Evolutionary conservation across 2,797 vertebrate genomes (phyloP), one percentile per base, ranked within the genome.

Genomic region (Pyrrhura leucotis): DNA sequence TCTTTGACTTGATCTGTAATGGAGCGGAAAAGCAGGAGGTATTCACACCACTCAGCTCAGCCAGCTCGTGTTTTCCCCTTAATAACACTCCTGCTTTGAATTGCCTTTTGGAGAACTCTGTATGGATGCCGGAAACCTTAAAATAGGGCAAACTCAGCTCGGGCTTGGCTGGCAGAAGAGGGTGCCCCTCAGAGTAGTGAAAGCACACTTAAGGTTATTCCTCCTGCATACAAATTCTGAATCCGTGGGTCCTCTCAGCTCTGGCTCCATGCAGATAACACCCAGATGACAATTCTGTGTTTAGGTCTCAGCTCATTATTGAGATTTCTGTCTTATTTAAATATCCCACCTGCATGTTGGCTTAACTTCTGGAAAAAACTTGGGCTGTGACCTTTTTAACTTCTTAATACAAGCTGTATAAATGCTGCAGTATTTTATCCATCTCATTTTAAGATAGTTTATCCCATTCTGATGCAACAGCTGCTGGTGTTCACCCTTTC

Each of bases 71-170:
- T 47, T 74, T 75, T 86, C 63, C 71, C 28, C 39, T 92, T 90
- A 67, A 79, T 85, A 56, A 54, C 63, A 50, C 77, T 90, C 47
- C 72, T 86, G 21, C 35, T 89, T 68, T 91, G 73, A 96, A 84
- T 81, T 72, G 66, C 73, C 74, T 29, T 84, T 77, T 81, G 76
- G 53, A 86, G 66, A 86, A 5, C 58, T 69, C 68, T 77, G 26
- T 47, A 0, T 39, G 66, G 69, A 81, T 81, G 62, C 88, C 4
- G 31, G 90, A 95, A 96, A 69, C 85, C 69, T 84, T 86, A 72
- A 62, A 92, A 90, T 20, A 54, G 95, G 89, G 50, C 62, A 76
- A 58, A 9, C 54, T 25, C 59, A 12, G 6, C 44, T 80, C 0
- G 0, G 42, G 37, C 66, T 92, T 88, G 71, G n/a, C 69, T 94